Evolutionary conservation across 1,140 invertebrate species (phyloP).

Genomic region (Lucilia cuprina): DNA sequence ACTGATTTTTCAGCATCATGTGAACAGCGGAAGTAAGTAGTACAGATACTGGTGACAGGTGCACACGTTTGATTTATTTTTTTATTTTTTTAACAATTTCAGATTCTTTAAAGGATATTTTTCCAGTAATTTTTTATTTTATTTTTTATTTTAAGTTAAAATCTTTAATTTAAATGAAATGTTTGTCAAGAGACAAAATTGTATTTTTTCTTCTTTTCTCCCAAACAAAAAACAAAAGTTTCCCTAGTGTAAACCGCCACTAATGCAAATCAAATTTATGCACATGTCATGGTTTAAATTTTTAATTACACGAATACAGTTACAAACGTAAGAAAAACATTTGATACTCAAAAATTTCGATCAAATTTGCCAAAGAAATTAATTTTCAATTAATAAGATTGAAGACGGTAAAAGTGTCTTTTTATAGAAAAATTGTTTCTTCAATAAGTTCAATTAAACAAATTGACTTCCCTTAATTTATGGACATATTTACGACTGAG

Average conservation of each 20-base stretch:
- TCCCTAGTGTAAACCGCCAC: too few relatives aligned
- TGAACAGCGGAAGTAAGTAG: conserved; percentile 5
- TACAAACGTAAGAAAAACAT: too few relatives aligned
- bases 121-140: background rate
- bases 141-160: background rate
- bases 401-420: too few relatives aligned
- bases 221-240: too few relatives aligned
- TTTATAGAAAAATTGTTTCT: background rate
- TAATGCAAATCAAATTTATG: background rate
- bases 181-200: too few relatives aligned
- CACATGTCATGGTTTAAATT: background rate
- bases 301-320: too few relatives aligned
- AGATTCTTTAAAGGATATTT: background rate
- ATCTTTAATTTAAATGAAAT: too few relatives aligned
- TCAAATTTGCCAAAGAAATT: too few relatives aligned
- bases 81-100: background rate
- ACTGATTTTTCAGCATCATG: background rate
- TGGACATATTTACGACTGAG: background rate
- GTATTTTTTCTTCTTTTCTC: too few relatives aligned
- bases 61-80: background rate
- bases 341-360: too few relatives aligned
- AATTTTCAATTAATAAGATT: too few relatives aligned
- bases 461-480: background rate
- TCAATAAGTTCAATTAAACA: background rate
- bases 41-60: background rate